Evolutionary conservation across 2,797 vertebrate species (phyloP).

Genomic region (Anabas testudineus): DNA sequence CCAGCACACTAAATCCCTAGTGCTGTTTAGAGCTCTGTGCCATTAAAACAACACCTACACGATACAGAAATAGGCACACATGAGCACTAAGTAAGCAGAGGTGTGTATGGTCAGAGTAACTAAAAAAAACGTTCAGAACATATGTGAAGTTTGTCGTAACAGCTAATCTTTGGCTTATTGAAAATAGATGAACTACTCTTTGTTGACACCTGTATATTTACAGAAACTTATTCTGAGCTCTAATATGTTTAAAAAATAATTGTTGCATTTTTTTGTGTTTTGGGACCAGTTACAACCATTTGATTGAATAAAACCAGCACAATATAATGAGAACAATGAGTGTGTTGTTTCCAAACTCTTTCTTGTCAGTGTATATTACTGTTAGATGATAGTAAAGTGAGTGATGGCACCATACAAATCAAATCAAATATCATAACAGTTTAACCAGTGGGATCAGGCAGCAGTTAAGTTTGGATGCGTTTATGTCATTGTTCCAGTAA

Average conservation of each 20-base stretch:
- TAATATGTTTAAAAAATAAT: too few relatives aligned
- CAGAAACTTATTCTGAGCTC: too few relatives aligned
- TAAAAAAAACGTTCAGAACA: background rate
- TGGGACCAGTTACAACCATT: too few relatives aligned
- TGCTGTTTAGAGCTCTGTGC: constrained; percentile 34
- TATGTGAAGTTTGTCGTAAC: constrained; percentile 6
- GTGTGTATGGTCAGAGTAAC: constrained; percentile 1
- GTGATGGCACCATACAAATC: too few relatives aligned
- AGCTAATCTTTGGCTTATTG: background rate
- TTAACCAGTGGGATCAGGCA: constrained; percentile 8
- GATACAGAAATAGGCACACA: constrained; percentile 50
- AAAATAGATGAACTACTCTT: too few relatives aligned
- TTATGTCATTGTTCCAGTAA: constrained; percentile 47
- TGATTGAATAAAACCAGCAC: too few relatives aligned
- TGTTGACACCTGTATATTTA: too few relatives aligned
- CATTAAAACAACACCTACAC: constrained; percentile 71
- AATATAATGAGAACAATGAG: too few relatives aligned
- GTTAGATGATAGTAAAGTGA: too few relatives aligned
- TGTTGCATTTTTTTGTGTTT: too few relatives aligned
- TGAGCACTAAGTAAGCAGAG: constrained; percentile 28
- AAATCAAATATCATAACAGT: background rate
- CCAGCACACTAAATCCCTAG: constrained; percentile 53
- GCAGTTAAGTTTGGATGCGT: constrained; percentile 20
- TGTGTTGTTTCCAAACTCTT: too few relatives aligned
- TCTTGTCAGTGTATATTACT: too few relatives aligned